Base-by-base conservation (phyloP, 1,140 invertebrate species). In the Physella acuta region DNA sequence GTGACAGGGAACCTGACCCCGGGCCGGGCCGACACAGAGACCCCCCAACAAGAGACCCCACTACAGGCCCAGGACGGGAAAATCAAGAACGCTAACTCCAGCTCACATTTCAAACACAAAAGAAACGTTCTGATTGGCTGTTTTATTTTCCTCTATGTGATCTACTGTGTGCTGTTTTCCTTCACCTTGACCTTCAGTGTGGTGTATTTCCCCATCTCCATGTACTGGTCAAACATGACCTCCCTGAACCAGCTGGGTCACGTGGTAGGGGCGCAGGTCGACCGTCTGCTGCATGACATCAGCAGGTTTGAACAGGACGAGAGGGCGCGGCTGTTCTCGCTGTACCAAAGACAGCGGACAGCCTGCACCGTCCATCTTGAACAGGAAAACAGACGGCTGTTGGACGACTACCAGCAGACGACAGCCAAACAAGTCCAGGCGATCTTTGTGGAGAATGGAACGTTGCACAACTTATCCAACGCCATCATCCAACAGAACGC, bases 91-190 rank as follows among this genome's bases (percentile, higher is more conserved):
- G 17, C 60, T 51, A 26, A 63, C n/a, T 34, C 30, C 36, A 59
- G 56, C 39, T 34, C 65, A 39, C 34, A 34, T 20, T 24, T 49
- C 24, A 51, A 61, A 5, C 56, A 66, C 0, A 65, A 71, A 4
- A 75, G 76, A 4, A 71, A 68, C 28, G 55, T 52, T 31, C 68
- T 78, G 26, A 72, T 75, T 61, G 64, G 68, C 63, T 44, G 71
- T 0, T 72, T 81, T 1, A 60, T 76, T 26, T 28, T 73, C 0
- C 68, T 81, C 16, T 81, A 81, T 62, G 62, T 80, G 5, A 37
- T 75, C 0, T 81, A 81, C 67, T 78, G 73, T n/a, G 26, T 80
- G 1, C 59, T 79, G 17, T 80, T 81, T 68, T 73, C 79, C n/a
- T 81, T 80, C 36, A 77, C 75, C 26, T 61, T 77, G 49, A 68